Percentiles rank a stretch among this genome's conserved stretches.
Evolutionary conservation across 2,888 invertebrate species (phyloP).

Genomic region (Aproaerema taeniolella): DNA sequence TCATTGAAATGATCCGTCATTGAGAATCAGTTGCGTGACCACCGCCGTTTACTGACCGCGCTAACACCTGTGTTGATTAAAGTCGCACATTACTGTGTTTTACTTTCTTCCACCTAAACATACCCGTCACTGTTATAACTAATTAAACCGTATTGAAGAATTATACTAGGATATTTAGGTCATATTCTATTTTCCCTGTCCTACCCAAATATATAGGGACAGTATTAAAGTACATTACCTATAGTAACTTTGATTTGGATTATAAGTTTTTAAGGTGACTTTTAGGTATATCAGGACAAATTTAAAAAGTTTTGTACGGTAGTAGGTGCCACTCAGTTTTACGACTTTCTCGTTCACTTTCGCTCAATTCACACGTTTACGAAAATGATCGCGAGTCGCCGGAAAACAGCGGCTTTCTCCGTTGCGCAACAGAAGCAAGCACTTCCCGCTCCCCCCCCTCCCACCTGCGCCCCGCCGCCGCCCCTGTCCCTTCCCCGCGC

Average conservation of each 20-base stretch:
- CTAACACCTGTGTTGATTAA: too few relatives aligned
- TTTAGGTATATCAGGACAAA: not conserved
- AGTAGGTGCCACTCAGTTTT: slow-evolving; percentile 16
- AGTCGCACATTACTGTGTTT: too few relatives aligned
- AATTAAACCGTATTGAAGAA: too few relatives aligned
- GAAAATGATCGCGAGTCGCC: slow-evolving; percentile 69
- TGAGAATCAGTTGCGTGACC: not conserved
- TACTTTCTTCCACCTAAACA: too few relatives aligned
- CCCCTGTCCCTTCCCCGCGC: slow-evolving; percentile 11
- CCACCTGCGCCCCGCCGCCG: slow-evolving; percentile 20
- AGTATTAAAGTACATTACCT: too few relatives aligned
- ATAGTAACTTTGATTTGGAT: too few relatives aligned
- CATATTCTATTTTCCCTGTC: too few relatives aligned
- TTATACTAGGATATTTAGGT: too few relatives aligned
- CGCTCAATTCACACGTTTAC: slow-evolving; percentile 74
- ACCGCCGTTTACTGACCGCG: not conserved
- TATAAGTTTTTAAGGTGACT: too few relatives aligned
- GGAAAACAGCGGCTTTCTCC: slow-evolving; percentile 69
- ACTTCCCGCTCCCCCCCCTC: slow-evolving; percentile 51
- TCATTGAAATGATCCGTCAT: not conserved
- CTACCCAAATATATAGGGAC: too few relatives aligned
- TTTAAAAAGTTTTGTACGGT: slow-evolving; percentile 4
- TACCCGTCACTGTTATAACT: too few relatives aligned
- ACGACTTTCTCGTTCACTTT: slow-evolving; percentile 65
- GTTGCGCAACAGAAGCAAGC: slow-evolving; percentile 59